Evolutionary conservation across 1,140 invertebrate genomes (phyloP).

Genomic region (Tetragnatha versicolor): DNA sequence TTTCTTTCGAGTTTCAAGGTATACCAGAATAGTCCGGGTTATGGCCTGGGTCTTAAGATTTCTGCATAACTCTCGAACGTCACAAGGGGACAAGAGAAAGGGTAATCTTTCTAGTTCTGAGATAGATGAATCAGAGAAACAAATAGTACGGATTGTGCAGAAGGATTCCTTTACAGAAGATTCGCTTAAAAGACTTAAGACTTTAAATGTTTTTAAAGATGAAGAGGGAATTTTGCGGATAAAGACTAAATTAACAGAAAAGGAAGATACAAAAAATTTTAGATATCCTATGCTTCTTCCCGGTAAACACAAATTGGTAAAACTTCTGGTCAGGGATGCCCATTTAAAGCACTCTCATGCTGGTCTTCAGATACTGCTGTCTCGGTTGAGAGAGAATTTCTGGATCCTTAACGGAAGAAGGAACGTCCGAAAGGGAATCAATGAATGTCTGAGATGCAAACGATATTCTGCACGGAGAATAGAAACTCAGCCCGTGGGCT

Average conservation of each 20-base stretch:
- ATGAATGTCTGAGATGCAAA: not conserved
- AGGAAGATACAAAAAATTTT: not conserved
- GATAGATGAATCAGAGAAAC: not conserved
- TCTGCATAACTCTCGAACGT: too few relatives aligned
- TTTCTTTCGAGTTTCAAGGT: not conserved
- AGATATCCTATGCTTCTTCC: not conserved
- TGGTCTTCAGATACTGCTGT: not conserved
- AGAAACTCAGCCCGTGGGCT: not conserved
- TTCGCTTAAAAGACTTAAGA: not conserved
- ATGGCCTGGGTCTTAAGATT: too few relatives aligned
- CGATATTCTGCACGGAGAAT: not conserved
- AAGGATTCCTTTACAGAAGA: not conserved
- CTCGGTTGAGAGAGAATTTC: not conserved
- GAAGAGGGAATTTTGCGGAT: not conserved
- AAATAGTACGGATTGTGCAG: not conserved
- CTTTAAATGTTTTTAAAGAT: not conserved
- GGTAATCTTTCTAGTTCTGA: too few relatives aligned
- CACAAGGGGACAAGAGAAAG: too few relatives aligned
- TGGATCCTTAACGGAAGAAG: not conserved
- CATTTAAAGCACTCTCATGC: not conserved
- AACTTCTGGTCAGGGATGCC: not conserved
- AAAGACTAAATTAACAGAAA: not conserved
- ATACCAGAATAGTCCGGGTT: not conserved
- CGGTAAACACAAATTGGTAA: not conserved
- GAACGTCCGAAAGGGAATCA: not conserved